Evolutionary conservation across 1,140 invertebrate genomes (phyloP).

Genomic region (Polyergus mexicanus): DNA sequence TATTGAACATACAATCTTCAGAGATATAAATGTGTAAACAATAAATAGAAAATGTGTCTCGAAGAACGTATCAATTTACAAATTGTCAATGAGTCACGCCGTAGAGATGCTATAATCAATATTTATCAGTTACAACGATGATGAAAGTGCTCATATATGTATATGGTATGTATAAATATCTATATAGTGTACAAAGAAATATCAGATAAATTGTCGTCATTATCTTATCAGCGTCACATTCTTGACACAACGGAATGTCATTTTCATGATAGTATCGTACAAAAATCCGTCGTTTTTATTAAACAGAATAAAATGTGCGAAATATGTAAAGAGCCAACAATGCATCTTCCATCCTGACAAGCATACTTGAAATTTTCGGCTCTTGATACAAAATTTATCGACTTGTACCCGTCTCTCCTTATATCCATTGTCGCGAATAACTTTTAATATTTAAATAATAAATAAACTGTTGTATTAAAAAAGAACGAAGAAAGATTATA

Average conservation of each 20-base stretch:
- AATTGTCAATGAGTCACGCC: background rate
- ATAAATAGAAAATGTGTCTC: constrained; percentile 32
- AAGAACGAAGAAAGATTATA: background rate
- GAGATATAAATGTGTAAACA: constrained; percentile 4
- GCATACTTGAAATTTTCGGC: background rate
- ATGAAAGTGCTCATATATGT: background rate
- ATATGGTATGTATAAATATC: no score
- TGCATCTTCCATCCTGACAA: background rate
- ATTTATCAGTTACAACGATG: constrained; percentile 10
- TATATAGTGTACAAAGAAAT: background rate
- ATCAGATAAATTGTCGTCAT: constrained; percentile 37
- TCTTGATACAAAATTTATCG: background rate
- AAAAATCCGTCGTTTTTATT: constrained; percentile 13
- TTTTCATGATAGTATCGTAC: background rate
- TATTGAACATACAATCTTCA: background rate
- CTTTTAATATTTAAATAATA: background rate
- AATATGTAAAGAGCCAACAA: background rate
- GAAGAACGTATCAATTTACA: background rate
- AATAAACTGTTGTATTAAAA: background rate
- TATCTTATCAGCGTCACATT: constrained; percentile 23
- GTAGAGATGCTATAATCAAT: constrained; percentile 1
- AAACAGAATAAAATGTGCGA: background rate
- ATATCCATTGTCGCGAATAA: background rate
- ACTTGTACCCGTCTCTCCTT: background rate
- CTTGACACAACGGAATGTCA: background rate